Evolutionary conservation across 2,113 vertebrate species (phyloP).

Genomic region (Aptenodytes forsteri): DNA sequence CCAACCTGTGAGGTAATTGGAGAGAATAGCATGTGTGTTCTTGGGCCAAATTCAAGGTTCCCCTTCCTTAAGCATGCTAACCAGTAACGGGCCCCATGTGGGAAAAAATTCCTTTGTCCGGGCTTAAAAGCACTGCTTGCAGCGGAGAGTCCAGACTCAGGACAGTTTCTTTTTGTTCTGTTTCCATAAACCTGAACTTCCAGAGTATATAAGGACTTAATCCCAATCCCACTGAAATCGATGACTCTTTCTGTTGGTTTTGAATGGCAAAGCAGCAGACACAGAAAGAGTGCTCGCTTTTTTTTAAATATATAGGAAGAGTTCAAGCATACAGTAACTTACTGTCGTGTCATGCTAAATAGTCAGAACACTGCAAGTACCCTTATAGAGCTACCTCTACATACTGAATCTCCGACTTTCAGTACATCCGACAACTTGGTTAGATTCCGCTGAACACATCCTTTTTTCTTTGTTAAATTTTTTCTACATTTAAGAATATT

Average conservation of each 20-base stretch:
- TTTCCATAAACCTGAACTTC: background rate
- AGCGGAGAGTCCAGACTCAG: background rate
- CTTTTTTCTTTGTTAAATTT: background rate
- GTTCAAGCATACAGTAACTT: background rate
- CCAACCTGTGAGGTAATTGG: background rate
- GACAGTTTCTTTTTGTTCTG: background rate
- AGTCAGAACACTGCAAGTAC: conserved; percentile 47
- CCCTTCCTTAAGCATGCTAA: background rate
- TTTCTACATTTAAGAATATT: conserved; percentile 28
- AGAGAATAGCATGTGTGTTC: background rate
- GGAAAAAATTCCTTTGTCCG: background rate
- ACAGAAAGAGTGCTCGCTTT: background rate
- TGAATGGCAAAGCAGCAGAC: background rate
- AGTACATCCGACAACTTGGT: conserved; percentile 44
- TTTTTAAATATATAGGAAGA: background rate
- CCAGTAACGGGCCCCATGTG: background rate
- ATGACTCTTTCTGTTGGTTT: background rate
- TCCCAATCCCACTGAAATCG: background rate
- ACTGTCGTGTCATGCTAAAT: background rate
- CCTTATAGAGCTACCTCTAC: conserved; percentile 76
- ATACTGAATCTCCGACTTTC: conserved; percentile 50
- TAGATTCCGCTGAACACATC: conserved; percentile 34
- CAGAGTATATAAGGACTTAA: background rate
- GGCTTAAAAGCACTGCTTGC: background rate
- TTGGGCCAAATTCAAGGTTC: background rate